Evolutionary conservation across 2,113 vertebrate species (phyloP).

Genomic region (Reinhardtius hippoglossoides): DNA sequence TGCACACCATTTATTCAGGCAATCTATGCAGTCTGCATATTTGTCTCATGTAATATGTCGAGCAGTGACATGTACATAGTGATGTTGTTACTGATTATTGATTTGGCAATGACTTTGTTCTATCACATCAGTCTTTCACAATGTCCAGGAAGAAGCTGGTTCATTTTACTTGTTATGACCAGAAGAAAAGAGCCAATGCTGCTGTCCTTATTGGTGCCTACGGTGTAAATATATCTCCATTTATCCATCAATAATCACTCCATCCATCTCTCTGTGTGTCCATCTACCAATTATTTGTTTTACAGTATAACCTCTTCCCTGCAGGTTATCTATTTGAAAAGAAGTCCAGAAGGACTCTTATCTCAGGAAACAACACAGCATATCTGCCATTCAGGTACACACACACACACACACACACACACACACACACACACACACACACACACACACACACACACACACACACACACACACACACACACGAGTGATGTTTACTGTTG

Average conservation of each 20-base stretch:
- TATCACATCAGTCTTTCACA: constrained; percentile 86
- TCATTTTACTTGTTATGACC: constrained; percentile 91
- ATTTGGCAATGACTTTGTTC: background rate
- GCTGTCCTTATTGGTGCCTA: constrained; percentile 92
- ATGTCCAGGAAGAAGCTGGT: constrained; percentile 92
- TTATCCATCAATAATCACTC: background rate
- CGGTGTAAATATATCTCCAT: constrained; percentile 84
- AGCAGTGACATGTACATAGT: too few species aligned
- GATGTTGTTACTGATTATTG: too few species aligned
- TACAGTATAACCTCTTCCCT: accelerated
- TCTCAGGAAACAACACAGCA: constrained; percentile 86
- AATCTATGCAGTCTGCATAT: too few species aligned
- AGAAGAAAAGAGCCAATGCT: constrained; percentile 91
- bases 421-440: too few species aligned
- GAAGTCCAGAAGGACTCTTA: constrained; percentile 89
- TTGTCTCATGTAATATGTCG: too few species aligned
- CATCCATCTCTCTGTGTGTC: background rate
- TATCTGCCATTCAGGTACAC: constrained; percentile 92
- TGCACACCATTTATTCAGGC: background rate
- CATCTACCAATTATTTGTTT: accelerated
- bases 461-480: too few species aligned
- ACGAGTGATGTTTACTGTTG: too few species aligned
- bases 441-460: too few species aligned
- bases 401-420: constrained; percentile 6
- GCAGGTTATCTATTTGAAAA: constrained; percentile 93